Evolutionary conservation across 2,888 invertebrate genomes (phyloP), one percentile per base, ranked within the genome.

Genomic region (Acrobasis consociella): DNA sequence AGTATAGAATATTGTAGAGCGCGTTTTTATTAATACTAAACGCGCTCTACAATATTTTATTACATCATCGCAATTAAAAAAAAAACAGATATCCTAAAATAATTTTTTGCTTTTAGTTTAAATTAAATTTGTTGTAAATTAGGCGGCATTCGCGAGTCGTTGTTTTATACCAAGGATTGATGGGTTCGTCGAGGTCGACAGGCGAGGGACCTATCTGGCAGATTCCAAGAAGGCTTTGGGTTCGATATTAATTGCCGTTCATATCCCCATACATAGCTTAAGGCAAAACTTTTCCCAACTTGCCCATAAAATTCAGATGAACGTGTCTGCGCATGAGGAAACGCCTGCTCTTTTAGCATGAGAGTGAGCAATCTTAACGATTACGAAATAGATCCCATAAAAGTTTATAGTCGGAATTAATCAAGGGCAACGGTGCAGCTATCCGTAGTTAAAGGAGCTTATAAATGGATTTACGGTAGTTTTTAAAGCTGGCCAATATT

Each of bases 201-300:
- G 61, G 68, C 70, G 70, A 67, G 64, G 66, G 69, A 73, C 71
- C 68, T 63, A 69, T 67, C 69, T 70, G 70, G 67, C 69, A 67
- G 70, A 81, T 90, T 89, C 89, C 84, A 76, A 86, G 89, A 89
- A 89, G 88, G 87, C 75, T 76, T 73, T 72, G 77, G 72, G 75
- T 78, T 74, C 78, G 72, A 74, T 78, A 81, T 83, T 89, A 87
- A 89, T 88, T 82, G 78, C 75, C 68, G 72, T 76, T 71, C 72
- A 74, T 67, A 77, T 75, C 75, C 65, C 72, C 75, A 78, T 82
- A 76, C 74, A 76, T 80, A 77, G 78, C 66, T 79, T 75, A 80
- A 80, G 81, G 80, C 79, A 76, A 74, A 66, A 69, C 71, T 65
- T 62, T 69, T 66, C 65, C 62, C 53, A 62, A 61, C 65, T 66